phyloP scores from a whole-genome alignment of 2,113 vertebrate species.

The Syrmaticus mikado region DNA sequence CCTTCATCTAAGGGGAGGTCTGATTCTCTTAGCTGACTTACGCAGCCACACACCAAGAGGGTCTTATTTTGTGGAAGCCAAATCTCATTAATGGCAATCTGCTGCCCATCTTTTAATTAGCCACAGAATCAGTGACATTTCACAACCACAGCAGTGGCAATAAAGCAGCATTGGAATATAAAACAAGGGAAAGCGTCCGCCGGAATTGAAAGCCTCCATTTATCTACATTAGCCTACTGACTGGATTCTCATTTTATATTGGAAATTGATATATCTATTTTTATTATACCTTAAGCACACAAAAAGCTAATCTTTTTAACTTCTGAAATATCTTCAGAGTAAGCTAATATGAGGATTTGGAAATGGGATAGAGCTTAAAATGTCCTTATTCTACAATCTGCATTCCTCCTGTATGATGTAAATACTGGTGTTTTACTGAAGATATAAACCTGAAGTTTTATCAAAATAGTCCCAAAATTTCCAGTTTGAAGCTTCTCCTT shows the following conservation, averaged over 20 bases:
- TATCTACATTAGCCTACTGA: not conserved
- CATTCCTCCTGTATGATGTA: not conserved
- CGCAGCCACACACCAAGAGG: conserved; percentile 79
- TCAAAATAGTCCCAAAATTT: not conserved
- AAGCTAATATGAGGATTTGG: not conserved
- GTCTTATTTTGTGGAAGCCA: conserved; percentile 66
- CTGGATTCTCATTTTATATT: conserved; percentile 17
- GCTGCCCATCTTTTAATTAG: conserved; percentile 72
- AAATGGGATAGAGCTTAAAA: not conserved
- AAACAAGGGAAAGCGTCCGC: conserved; percentile 13
- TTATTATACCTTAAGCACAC: not conserved
- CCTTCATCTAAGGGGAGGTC: conserved; percentile 90
- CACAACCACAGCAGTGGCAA: conserved; percentile 22
- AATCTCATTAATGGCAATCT: conserved; percentile 74
- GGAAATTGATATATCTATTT: not conserved
- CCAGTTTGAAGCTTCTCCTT: not conserved
- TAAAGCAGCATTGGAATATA: conserved; percentile 32
- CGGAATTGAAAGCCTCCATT: conserved; percentile 4
- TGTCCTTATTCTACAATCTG: not conserved
- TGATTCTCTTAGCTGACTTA: conserved; percentile 89
- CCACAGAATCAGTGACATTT: conserved; percentile 55
- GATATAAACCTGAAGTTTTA: not conserved
- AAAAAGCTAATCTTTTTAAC: not conserved
- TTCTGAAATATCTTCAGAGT: not conserved
- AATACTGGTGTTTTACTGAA: not conserved